Base-by-base conservation (phyloP, 1,140 invertebrate species). In the Drosophila prosaltans region DNA sequence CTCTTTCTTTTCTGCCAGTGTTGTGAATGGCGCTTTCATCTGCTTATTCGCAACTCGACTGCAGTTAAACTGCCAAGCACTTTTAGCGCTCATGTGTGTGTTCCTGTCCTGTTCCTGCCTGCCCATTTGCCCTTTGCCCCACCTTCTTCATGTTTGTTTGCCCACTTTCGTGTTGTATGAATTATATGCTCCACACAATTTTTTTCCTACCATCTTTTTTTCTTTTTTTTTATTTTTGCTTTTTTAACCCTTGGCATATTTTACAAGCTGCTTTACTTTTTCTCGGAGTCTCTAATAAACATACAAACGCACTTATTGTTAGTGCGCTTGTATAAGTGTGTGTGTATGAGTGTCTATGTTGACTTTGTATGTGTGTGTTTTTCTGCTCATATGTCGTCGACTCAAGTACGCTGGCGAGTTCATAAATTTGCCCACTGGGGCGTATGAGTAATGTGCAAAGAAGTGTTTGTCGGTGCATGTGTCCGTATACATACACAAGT, bases 391-490 rank as follows among this genome's bases (percentile, higher is more conserved):
- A 69, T 85, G 83, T 67, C 71, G 83, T 74, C 66, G 80, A 79
- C 84, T 88, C 84, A 84, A 90, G 85, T 88, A 78, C 71, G 74
- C 68, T 57, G 70, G 80, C 78, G 77, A 88, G 84, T 88, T 88
- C 84, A 88, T 88, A 88, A 88, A 88, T 88, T 90, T 88, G 84
- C 77, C 84, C 84, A 84, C 84, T 89, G 84, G 84, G 84, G 80
- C 84, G 84, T 89, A 88, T 88, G 84, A 88, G 84, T 88, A 88
- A 88, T 88, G 84, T 80, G 69, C 84, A 65, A 90, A 76, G 81
- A 67, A 88, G 78, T 76, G 69, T 75, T 51, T 73, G 63, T 55
- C 16, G 32, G 41, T 41, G 57, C 58, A 61, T 68, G 62, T 69
- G 36, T 60, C 2, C 16, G 28, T 30, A 30, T 30, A 30, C 0